Evolutionary conservation across 1,140 invertebrate genomes (phyloP).

Genomic region (Bombyx mori): ASM3026992v2 NC_085111.1:7286501-7287000

Average conservation of each 20-base stretch:
- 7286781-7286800: no score
- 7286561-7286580: constrained; percentile 28
- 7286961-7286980: constrained; percentile 32
- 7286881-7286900: no score
- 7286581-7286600: constrained; percentile 37
- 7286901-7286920: constrained; percentile 19
- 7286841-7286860: no score
- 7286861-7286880: no score
- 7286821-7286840: no score
- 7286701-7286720: no score
- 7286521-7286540: constrained; percentile 34
- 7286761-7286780: no score
- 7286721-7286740: no score
- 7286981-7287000: constrained; percentile 36
- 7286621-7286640: constrained; percentile 15
- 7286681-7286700: no score
- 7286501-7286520: constrained; percentile 34
- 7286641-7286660: constrained; percentile 13
- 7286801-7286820: no score
- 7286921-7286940: constrained; percentile 40
- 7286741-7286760: no score
- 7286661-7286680: constrained; percentile 3
- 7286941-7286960: constrained; percentile 26
- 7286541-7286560: constrained; percentile 20
- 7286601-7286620: constrained; percentile 23